Percentiles rank a stretch among this genome's conserved stretches.
These are phyloP conservation scores for Oryzias woworae DNA, from an alignment of 2,113 vertebrate species.

Conservation along the genomic window DNA sequence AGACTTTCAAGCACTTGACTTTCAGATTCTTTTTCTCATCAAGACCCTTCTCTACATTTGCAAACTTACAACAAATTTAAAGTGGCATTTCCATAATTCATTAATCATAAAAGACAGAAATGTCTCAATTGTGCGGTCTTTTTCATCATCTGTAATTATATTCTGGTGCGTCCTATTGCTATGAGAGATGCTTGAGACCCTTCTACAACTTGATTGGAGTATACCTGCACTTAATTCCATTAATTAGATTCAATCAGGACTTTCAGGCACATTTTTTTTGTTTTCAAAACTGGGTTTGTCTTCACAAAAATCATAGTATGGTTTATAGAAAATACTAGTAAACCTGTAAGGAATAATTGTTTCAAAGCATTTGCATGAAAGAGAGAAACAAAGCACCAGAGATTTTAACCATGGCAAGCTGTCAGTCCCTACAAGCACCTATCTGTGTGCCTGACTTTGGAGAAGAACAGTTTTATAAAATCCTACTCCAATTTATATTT, in stretches of 20 bases:
- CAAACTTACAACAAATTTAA: conserved; percentile 5
- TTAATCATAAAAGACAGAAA: conserved; percentile 6
- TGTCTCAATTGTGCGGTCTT: conserved; percentile 2
- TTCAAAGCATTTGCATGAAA: not conserved
- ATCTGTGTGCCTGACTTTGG: too few relatives aligned
- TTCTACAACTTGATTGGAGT: conserved; percentile 8
- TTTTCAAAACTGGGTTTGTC: not conserved
- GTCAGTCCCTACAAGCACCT: too few relatives aligned
- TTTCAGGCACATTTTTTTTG: not conserved
- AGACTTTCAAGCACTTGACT: conserved; percentile 10
- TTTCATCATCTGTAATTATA: conserved; percentile 1
- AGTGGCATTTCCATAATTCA: conserved; percentile 11
- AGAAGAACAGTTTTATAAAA: too few relatives aligned
- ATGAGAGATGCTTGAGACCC: conserved; percentile 17
- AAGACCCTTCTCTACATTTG: not conserved
- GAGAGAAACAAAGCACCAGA: not conserved
- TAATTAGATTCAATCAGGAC: conserved; percentile 21
- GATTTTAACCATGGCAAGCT: too few relatives aligned
- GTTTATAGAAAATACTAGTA: not conserved
- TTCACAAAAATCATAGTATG: not conserved
- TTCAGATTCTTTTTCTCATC: conserved; percentile 5
- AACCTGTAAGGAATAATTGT: not conserved
- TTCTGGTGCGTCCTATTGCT: not conserved
- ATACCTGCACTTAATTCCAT: conserved; percentile 10
- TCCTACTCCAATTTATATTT: too few relatives aligned